Conservation (phyloP, 2,113 vertebrate species). For the Phyllopteryx taeniolatus region DNA sequence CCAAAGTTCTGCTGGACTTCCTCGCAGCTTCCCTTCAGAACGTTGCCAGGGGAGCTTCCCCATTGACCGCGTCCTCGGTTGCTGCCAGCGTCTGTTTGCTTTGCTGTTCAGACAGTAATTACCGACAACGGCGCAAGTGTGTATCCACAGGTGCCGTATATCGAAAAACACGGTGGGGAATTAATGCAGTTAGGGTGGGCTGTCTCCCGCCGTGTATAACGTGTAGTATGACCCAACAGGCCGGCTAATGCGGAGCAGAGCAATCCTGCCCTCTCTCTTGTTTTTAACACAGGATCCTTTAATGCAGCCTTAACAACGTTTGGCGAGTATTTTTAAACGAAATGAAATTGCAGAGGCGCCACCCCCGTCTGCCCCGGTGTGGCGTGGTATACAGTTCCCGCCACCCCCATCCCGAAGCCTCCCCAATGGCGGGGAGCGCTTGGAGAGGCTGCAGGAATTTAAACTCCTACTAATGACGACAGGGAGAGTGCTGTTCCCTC, state of each 20-base stretch:
- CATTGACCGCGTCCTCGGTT: slow-evolving; percentile 14
- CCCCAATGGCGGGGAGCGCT: slow-evolving; percentile 10
- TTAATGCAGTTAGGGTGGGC: slow-evolving; percentile 67
- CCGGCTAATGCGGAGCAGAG: slow-evolving; percentile 81
- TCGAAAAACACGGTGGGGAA: slow-evolving; percentile 65
- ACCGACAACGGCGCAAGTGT: slow-evolving; percentile 54
- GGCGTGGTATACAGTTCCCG: slow-evolving; percentile 79
- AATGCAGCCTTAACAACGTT: slow-evolving; percentile 97
- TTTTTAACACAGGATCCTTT: slow-evolving; percentile 90
- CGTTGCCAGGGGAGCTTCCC: slow-evolving; percentile 18
- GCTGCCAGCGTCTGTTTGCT: slow-evolving; percentile 44
- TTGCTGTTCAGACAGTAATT: slow-evolving; percentile 66
- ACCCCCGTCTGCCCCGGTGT: slow-evolving; percentile 78
- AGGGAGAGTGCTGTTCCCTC: slow-evolving; percentile 43
- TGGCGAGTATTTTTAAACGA: slow-evolving; percentile 95
- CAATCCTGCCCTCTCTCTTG: slow-evolving; percentile 81
- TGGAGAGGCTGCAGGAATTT: slow-evolving; percentile 71
- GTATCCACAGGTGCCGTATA: slow-evolving; percentile 68
- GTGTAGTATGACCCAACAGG: slow-evolving; percentile 71
- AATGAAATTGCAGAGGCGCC: slow-evolving; percentile 96
- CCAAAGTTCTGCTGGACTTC: slow-evolving; percentile 3
- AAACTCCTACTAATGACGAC: slow-evolving; percentile 67
- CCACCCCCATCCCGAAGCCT: slow-evolving; percentile 10
- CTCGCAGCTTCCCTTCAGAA: background rate
- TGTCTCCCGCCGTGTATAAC: slow-evolving; percentile 54